These are phyloP conservation scores for Ochlodes sylvanus DNA, from an alignment of 2,888 invertebrate genomes.

Conservation along the genomic window DNA sequence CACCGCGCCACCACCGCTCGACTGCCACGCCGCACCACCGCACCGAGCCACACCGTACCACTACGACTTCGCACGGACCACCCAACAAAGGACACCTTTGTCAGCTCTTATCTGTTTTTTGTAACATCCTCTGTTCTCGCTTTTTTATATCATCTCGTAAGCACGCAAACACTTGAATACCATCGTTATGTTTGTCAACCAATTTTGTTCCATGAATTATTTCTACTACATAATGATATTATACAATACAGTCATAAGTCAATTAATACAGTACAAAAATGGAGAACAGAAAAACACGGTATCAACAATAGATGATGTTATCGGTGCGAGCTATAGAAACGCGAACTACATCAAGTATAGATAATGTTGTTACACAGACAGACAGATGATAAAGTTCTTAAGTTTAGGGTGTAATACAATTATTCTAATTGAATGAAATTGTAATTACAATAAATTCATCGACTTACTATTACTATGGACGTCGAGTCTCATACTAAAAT, in stretches of 20 bases:
- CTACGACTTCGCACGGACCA: constrained; percentile 7
- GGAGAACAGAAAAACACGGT: neutral
- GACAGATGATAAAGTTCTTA: too few relatives aligned
- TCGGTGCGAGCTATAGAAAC: too few relatives aligned
- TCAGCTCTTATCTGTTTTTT: constrained; percentile 3
- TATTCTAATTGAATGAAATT: too few relatives aligned
- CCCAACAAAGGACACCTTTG: constrained; percentile 14
- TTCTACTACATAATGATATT: neutral
- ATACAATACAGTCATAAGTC: too few relatives aligned
- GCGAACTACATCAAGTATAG: too few relatives aligned
- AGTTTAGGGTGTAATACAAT: too few relatives aligned
- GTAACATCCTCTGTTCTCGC: constrained; percentile 3
- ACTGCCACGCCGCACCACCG: constrained; percentile 48
- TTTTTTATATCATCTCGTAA: neutral
- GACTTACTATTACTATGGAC: too few relatives aligned
- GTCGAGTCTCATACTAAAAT: too few relatives aligned
- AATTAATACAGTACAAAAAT: neutral
- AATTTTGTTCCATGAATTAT: constrained; percentile 1
- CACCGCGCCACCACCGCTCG: constrained; percentile 43
- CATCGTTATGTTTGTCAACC: constrained; percentile 2
- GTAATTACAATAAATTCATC: too few relatives aligned
- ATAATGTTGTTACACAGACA: too few relatives aligned
- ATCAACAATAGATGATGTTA: neutral
- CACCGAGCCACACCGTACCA: constrained; percentile 1
- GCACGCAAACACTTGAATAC: neutral